Evolutionary conservation across 35 echinoderm and acorn worm genomes (phyloP), one percentile per base, ranked within the genome.

Genomic region (Ophioderma brevispina): DNA sequence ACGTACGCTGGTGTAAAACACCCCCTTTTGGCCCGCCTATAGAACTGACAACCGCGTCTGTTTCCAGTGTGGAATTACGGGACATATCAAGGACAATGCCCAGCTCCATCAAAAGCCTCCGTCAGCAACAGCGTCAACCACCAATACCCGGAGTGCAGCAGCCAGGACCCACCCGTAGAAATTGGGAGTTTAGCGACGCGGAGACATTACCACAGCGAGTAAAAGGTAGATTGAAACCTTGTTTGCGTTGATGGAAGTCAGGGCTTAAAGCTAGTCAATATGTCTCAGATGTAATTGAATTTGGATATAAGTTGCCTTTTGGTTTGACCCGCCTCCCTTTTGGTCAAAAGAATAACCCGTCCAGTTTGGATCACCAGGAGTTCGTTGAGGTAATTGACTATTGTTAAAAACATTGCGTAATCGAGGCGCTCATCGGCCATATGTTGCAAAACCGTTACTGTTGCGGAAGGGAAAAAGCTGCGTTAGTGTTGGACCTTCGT

Each of bases 141-240:
- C 84, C 43, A 34, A 21, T 36, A 34, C 13, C 59, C 35, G 36
- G 19, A 37, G 36, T 59, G 32, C n/a, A 15, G 15, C 84, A n/a
- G 23, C 42, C 33, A 15, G 85, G 85, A 75, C 77, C 56, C 34
- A 38, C 5, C 75, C n/a, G 14, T 87, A 87, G 63, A 78, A 39
- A 87, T 38, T 87, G 85, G 85, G 75, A 87, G 64, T 40, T 32
- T 0, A 25, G 33, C 6, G 85, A 87, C 25, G 30, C 35, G 8
- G 36, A 36, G 23, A 42, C 19, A 1, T 18, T 70, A 3, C 85
- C 85, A 18, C 0, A 18, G 13, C 64, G 85, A 87, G 85, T 87
- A 35, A 87, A 87, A 87, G 85, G 85, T 87, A 87, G 38, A 78
- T 31, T 87, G 19, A 87, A 87, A 77, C 85, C 63, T 28, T 87